A percentile compares a stretch with the other conserved stretches of the same genome.
Evolutionary conservation across 35 echinoderm and acorn worm genomes (phyloP).

Genomic region (Lytechinus variegatus): DNA sequence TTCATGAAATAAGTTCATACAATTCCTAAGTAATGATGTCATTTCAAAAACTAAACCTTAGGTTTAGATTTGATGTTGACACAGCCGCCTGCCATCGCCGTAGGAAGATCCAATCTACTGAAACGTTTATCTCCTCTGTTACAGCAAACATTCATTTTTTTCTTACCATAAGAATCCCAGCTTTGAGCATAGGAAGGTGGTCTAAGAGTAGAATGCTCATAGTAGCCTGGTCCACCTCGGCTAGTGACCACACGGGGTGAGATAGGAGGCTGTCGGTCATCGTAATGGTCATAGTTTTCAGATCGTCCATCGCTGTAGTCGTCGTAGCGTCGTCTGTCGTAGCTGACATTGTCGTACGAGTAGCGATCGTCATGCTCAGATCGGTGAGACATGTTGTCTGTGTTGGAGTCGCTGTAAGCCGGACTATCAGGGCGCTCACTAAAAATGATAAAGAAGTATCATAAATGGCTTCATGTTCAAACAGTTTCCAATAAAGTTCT

Average conservation of each 20-base stretch:
- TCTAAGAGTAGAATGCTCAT: slow-evolving; percentile 74
- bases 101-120: too few relatives aligned
- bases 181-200: slow-evolving; percentile 68
- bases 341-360: slow-evolving; percentile 62
- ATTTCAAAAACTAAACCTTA: too few relatives aligned
- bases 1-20: too few relatives aligned
- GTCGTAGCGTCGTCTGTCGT: slow-evolving; percentile 55
- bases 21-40: too few relatives aligned
- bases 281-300: slow-evolving; percentile 45
- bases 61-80: too few relatives aligned
- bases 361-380: slow-evolving; percentile 61
- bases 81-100: too few relatives aligned
- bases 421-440: slow-evolving; percentile 51
- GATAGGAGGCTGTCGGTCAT: neutral
- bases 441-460: too few relatives aligned
- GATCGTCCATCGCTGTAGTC: slow-evolving; percentile 50
- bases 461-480: too few relatives aligned
- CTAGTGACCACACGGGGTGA: neutral
- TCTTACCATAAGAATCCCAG: slow-evolving; percentile 88
- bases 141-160: neutral
- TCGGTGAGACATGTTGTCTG: slow-evolving; percentile 59
- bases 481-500: too few relatives aligned
- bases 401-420: slow-evolving; percentile 55
- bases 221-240: slow-evolving; percentile 55
- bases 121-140: too few relatives aligned